Conservation (phyloP, 2,888 invertebrate species). For the Drosophila lacicola region DNA sequence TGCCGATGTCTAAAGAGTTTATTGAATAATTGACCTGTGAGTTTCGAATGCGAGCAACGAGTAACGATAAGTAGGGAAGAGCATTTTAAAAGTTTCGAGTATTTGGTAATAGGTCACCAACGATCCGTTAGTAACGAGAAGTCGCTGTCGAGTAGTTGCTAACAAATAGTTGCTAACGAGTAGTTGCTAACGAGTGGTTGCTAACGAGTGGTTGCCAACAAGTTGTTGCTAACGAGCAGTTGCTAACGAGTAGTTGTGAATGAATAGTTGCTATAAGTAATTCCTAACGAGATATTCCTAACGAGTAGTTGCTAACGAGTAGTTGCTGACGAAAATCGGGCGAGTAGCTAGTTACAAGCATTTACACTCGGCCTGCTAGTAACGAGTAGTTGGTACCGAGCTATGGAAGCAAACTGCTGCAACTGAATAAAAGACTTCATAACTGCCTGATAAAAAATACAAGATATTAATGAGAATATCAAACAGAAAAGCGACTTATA, state of each 20-base stretch:
- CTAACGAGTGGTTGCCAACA: neutral
- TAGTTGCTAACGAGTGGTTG: neutral
- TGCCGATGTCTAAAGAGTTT: neutral
- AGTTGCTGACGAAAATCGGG: neutral
- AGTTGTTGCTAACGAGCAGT: neutral
- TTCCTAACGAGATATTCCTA: neutral
- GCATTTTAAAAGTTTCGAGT: neutral
- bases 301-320: neutral
- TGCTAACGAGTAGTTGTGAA: neutral
- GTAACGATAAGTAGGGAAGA: neutral
- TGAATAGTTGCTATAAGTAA: neutral
- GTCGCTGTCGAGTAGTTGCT: neutral
- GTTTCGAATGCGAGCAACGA: neutral
- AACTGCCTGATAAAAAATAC: too few relatives aligned
- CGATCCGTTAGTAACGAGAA: neutral
- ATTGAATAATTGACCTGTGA: conserved; percentile 6
- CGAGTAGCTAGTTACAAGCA: neutral
- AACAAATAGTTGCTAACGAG: neutral
- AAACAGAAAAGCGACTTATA: too few relatives aligned
- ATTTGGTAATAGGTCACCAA: too few relatives aligned
- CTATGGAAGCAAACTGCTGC: too few relatives aligned
- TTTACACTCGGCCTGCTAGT: too few relatives aligned
- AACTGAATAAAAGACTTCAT: too few relatives aligned
- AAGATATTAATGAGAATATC: too few relatives aligned
- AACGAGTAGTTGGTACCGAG: too few relatives aligned